phyloP scores from a whole-genome alignment of 2,888 invertebrate species.

The Heliconius ethilla region DNA sequence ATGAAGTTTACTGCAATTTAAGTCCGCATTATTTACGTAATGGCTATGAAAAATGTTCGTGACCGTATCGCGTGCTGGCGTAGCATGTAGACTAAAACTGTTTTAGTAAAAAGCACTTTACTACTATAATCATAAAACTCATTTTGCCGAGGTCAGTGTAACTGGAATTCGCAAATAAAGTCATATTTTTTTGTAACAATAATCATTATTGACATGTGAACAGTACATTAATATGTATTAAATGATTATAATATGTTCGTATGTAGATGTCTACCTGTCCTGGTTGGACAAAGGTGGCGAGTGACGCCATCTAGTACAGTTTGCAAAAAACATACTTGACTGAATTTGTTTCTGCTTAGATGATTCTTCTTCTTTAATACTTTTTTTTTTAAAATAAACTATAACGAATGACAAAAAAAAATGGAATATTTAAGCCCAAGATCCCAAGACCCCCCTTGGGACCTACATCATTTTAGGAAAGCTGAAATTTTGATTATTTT shows the following conservation, averaged over 20 bases:
- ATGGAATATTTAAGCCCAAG: too few relatives aligned
- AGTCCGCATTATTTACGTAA: conserved; percentile 44
- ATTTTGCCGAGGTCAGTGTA: conserved; percentile 34
- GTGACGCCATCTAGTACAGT: background rate
- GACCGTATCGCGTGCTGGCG: conserved; percentile 44
- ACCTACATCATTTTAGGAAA: too few relatives aligned
- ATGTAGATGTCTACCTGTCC: background rate
- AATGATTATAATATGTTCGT: background rate
- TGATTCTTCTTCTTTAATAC: too few relatives aligned
- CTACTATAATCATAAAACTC: conserved; percentile 37
- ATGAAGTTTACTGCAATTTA: conserved; percentile 37
- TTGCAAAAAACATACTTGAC: too few relatives aligned
- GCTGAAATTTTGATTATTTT: too few relatives aligned
- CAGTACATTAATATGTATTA: conserved; percentile 20
- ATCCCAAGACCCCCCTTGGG: too few relatives aligned
- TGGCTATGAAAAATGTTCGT: conserved; percentile 43
- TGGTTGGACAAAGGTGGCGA: background rate
- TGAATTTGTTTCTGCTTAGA: too few relatives aligned
- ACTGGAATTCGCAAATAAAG: conserved; percentile 33
- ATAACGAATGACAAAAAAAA: too few relatives aligned
- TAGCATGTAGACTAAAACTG: conserved; percentile 13
- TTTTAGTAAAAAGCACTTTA: conserved; percentile 38
- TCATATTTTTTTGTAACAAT: conserved; percentile 31
- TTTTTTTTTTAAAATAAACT: too few relatives aligned
- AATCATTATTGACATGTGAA: conserved; percentile 39